These are phyloP conservation scores for Hemicentrotus pulcherrimus DNA, from an alignment of 35 echinoderm and acorn worm species.

Conservation along the genomic window DNA sequence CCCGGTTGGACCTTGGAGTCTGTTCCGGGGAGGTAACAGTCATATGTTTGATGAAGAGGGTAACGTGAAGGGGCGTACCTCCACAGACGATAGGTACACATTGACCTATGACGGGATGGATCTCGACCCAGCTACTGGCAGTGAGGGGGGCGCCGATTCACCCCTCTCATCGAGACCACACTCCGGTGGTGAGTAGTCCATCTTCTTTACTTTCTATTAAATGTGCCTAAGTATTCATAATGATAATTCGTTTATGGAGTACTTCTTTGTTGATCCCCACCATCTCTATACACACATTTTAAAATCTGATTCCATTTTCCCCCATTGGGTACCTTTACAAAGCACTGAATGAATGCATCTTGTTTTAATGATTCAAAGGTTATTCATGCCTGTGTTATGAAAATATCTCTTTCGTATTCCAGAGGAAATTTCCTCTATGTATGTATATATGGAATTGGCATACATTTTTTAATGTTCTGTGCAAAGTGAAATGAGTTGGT, in stretches of 20 bases:
- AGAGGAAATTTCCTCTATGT: neutral
- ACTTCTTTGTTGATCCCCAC: neutral
- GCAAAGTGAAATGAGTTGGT: neutral
- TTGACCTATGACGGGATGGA: conserved; percentile 66
- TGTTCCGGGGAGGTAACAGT: conserved; percentile 61
- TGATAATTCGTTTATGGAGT: neutral
- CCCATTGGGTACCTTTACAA: neutral
- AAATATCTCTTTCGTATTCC: neutral
- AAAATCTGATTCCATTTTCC: neutral
- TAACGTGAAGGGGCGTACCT: conserved; percentile 78
- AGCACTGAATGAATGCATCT: neutral
- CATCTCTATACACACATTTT: neutral
- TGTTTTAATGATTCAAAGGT: neutral
- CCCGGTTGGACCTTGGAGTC: neutral
- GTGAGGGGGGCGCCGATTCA: conserved; percentile 19
- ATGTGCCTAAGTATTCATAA: too few relatives aligned
- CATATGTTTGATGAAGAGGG: conserved; percentile 73
- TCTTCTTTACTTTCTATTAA: neutral
- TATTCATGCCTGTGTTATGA: neutral
- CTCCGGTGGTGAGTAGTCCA: neutral
- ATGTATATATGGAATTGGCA: too few relatives aligned
- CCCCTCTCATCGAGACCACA: conserved; percentile 8
- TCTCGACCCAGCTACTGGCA: conserved; percentile 42
- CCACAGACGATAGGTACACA: conserved; percentile 73
- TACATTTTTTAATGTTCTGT: neutral